Base-by-base conservation (phyloP, 2,113 vertebrate genomes). In the Bagarius yarrelli region DNA sequence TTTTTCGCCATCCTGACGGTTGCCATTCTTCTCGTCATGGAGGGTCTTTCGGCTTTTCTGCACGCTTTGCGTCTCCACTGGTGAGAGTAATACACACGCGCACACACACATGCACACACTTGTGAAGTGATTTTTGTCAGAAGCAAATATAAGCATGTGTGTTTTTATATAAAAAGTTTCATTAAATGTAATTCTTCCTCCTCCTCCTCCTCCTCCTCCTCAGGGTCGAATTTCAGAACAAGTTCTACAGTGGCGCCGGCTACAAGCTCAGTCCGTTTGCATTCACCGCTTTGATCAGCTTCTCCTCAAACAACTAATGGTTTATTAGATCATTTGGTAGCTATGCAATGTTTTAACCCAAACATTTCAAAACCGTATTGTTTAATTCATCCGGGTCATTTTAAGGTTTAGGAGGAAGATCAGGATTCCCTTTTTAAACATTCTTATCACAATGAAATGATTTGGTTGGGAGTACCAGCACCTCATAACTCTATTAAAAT, bases 31-130 rank as follows among this genome's bases (percentile, higher is more conserved):
- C 91, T 96, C 1, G 56, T 96, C 83, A 96, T 96, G 95, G 95
- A 96, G 83, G 95, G 95, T 3, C 94, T 96, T 40, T 96, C 95
- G 0, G 95, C 95, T 59, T 96, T 96, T 78, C 90, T 96, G 23
- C 95, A 96, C 0, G 95, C 95, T 27, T 83, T 96, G 73, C 90
- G 95, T 3, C 92, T 96, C 81, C 95, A 96, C 86, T 96, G 94
- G 95, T 96, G 85, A 86, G 79, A 67, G n/a, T 32, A 16, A 57
- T 50, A 59, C 5, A 36, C 23, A 50, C 4, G 2, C 13, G 18
- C 25, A 27, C 32, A 19, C n/a, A 13, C 3, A 19, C 27, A 63
- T 15, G 0, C 60, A 1, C 2, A 70, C n/a, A 52, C 1, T 53
- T 3, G 5, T 72, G 27, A 25, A 13, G 27, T n/a, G 12, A 5